phyloP scores from a whole-genome alignment of 2,888 invertebrate genomes.

The Zaprionus obscuricornis region DNA sequence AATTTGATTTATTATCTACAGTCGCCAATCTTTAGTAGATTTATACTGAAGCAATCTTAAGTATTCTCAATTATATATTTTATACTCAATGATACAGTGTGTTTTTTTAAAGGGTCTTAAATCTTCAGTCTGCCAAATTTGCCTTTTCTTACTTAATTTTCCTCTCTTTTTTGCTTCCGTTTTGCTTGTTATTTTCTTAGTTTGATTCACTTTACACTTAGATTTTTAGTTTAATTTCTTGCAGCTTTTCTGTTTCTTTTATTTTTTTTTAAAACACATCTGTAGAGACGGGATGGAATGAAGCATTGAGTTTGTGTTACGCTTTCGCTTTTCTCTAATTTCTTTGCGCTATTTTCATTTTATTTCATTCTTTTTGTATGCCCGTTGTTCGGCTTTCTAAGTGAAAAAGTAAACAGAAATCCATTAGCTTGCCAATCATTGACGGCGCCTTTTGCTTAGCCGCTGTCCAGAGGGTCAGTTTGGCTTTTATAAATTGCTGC shows the following conservation, averaged over 20 bases:
- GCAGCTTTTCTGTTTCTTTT: conserved; percentile 49
- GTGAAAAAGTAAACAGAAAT: conserved; percentile 82
- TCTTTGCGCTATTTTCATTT: conserved; percentile 68
- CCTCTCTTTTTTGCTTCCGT: not conserved
- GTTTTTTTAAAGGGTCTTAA: too few relatives aligned
- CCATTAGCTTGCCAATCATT: conserved; percentile 81
- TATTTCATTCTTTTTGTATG: conserved; percentile 21
- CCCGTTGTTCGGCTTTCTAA: conserved; percentile 53
- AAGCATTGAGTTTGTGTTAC: conserved; percentile 50
- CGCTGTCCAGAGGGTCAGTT: conserved; percentile 17
- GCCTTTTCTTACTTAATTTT: not conserved
- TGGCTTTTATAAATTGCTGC: conserved; percentile 58
- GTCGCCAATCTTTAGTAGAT: too few relatives aligned
- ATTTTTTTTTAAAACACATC: conserved; percentile 13
- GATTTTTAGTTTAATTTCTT: conserved; percentile 76
- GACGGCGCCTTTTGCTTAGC: conserved; percentile 59
- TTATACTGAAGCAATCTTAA: too few relatives aligned
- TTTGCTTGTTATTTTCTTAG: conserved; percentile 39
- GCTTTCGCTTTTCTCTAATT: conserved; percentile 76
- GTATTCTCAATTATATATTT: too few relatives aligned
- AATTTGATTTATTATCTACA: too few relatives aligned
- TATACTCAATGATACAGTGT: too few relatives aligned
- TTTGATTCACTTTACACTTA: conserved; percentile 70
- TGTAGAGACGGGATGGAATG: not conserved
- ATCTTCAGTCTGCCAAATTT: not conserved